Evolutionary conservation across 1,140 invertebrate genomes (phyloP).

Genomic region (Alviniconcha marisindica): DNA sequence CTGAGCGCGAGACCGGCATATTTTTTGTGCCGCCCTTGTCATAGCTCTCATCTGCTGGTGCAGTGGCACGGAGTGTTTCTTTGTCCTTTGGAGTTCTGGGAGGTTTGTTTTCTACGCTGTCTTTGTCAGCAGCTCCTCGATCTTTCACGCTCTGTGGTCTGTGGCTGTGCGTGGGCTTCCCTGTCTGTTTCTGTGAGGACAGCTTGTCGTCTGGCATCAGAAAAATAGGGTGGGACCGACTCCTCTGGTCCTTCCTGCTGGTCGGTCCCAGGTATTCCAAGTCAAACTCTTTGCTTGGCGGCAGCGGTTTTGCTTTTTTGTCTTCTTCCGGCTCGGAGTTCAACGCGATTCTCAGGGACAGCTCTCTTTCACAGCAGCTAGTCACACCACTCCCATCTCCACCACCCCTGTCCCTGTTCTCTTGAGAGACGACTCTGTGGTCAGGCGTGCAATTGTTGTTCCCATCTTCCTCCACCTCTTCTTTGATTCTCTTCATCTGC

Average conservation of each 20-base stretch:
- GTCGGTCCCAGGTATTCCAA: constrained; percentile 29
- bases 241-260: neutral
- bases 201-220: constrained; percentile 7
- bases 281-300: neutral
- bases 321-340: neutral
- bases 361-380: too few relatives aligned
- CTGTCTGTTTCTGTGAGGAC: neutral
- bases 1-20: neutral
- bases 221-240: constrained; percentile 12
- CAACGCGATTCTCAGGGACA: too few relatives aligned
- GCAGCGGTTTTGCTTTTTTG: neutral
- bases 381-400: too few relatives aligned
- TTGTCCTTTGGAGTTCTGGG: neutral
- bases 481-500: too few relatives aligned
- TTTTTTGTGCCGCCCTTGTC: neutral
- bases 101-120: neutral
- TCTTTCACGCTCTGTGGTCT: neutral
- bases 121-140: neutral
- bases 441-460: too few relatives aligned
- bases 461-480: too few relatives aligned
- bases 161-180: neutral
- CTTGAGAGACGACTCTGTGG: too few relatives aligned
- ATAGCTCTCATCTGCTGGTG: neutral
- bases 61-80: neutral
- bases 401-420: too few relatives aligned